Evolutionary conservation across 2,113 vertebrate species (phyloP).

Genomic region (Acrocephalus arundinaceus): DNA sequence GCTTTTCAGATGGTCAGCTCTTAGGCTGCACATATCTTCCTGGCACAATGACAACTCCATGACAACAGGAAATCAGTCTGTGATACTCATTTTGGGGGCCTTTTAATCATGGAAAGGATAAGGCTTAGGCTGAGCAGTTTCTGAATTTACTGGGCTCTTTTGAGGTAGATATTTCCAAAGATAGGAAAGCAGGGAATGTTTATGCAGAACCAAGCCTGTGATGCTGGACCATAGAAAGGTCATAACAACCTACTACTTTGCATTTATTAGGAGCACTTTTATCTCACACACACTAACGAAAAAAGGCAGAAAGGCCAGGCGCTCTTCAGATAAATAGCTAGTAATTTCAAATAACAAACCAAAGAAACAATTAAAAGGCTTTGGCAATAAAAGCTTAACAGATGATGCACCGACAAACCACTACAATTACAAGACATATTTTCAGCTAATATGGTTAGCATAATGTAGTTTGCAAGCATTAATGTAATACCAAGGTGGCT

Average conservation of each 20-base stretch:
- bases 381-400: constrained; percentile 38
- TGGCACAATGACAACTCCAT: neutral
- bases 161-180: neutral
- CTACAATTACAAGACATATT: constrained; percentile 37
- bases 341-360: constrained; percentile 1
- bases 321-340: neutral
- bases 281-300: neutral
- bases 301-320: neutral
- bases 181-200: neutral
- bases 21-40: neutral
- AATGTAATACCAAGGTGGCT: constrained; percentile 11
- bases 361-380: constrained; percentile 41
- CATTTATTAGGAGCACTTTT: neutral
- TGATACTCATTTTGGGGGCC: neutral
- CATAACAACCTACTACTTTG: neutral
- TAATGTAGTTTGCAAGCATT: neutral
- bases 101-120: neutral
- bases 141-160: neutral
- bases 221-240: neutral
- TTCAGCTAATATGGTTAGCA: constrained; percentile 31
- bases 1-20: neutral
- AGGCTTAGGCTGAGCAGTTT: neutral
- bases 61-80: neutral
- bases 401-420: neutral
- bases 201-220: neutral